Percentiles rank a stretch among this genome's conserved stretches.
phyloP scores from a whole-genome alignment of 1,140 invertebrate genomes.

The Macrosteles quadrilineatus region DNA sequence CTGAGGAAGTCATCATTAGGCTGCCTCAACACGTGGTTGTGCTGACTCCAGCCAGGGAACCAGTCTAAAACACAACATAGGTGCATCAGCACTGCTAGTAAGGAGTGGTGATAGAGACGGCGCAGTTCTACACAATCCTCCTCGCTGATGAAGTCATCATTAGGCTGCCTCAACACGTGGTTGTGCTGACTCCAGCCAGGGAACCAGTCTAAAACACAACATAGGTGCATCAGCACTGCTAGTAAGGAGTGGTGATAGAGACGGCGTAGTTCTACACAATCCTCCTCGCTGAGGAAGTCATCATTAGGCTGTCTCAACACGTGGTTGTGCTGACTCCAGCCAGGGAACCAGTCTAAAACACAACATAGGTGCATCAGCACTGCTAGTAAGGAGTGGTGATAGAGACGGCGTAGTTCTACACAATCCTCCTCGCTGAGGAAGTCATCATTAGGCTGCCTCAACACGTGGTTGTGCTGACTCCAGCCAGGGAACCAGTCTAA shows the following conservation, averaged over 20 bases:
- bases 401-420: conserved; percentile 69
- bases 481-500: conserved; percentile 82
- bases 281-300: conserved; percentile 72
- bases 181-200: conserved; percentile 66
- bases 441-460: conserved; percentile 77
- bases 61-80: conserved; percentile 61
- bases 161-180: conserved; percentile 70
- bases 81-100: conserved; percentile 45
- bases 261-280: conserved; percentile 73
- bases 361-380: background rate
- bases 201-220: conserved; percentile 70
- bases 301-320: conserved; percentile 76
- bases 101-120: conserved; percentile 59
- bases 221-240: conserved; percentile 39
- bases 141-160: conserved; percentile 73
- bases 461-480: conserved; percentile 60
- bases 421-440: conserved; percentile 75
- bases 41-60: conserved; percentile 71
- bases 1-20: conserved; percentile 79
- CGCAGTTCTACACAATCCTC: conserved; percentile 79
- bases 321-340: conserved; percentile 62
- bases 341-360: conserved; percentile 75
- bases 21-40: conserved; percentile 64
- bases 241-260: conserved; percentile 58
- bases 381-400: conserved; percentile 55